Evolutionary conservation across 2,888 invertebrate species (phyloP).

Genomic region (Cepaea hortensis): DNA sequence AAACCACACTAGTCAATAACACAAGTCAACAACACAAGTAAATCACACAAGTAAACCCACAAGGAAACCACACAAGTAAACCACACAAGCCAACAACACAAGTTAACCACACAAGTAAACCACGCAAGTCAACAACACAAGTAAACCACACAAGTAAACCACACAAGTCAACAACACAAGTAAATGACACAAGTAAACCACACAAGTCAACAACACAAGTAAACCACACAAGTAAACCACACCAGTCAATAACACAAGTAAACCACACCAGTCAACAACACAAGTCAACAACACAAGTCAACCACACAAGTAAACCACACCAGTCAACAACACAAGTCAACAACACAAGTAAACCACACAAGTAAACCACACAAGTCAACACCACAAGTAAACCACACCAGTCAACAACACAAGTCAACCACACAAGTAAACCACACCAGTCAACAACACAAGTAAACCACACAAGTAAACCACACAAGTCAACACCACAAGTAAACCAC

Average conservation of each 20-base stretch:
- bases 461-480: neutral
- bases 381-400: neutral
- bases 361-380: too few species aligned
- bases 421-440: too few species aligned
- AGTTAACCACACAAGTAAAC: neutral
- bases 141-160: too few species aligned
- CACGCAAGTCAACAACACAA: neutral
- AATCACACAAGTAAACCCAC: too few species aligned
- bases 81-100: neutral
- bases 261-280: neutral
- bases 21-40: too few species aligned
- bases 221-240: neutral
- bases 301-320: neutral
- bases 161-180: neutral
- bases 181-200: neutral
- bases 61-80: conserved; percentile 26
- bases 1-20: neutral
- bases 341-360: neutral
- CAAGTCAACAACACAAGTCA: neutral
- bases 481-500: neutral
- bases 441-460: too few species aligned
- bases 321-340: neutral
- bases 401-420: neutral
- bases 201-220: too few species aligned
- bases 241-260: neutral